Evolutionary conservation across 1,140 invertebrate genomes (phyloP), one percentile per base, ranked within the genome.

Genomic region (Drosophila nasuta): DNA sequence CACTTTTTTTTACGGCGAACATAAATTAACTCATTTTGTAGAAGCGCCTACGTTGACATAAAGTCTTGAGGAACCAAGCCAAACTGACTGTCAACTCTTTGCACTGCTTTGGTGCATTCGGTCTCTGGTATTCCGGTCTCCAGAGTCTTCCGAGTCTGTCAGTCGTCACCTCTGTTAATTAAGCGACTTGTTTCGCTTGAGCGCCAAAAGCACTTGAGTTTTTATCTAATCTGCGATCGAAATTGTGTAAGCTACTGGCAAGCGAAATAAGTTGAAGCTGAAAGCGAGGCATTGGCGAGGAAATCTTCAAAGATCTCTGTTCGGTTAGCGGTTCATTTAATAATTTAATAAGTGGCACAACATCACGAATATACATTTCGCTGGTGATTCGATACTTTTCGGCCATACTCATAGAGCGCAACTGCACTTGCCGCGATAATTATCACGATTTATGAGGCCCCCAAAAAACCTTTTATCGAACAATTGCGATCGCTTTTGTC

Each of bases 271-370:
- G 45, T 38, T 11, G n/a, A 43, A 46, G 20, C 20, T 25, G 59
- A 54, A 65, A 64, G 51, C 10, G 38, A 25, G 13, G 13, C 6
- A 57, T 7, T 38, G 41, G 43, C 43, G 7, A 11, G 20, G 35
- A 62, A 35, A 70, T 70, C 67, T 54, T 4, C 15, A 45, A 38
- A 63, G 75, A 70, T 70, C 43, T 57, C 43, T 57, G 13, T 64
- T 69, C 75, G 67, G 59, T 64, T 87, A 86, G 75, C 79, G 75
- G 78, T 69, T 65, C 63, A 86, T 75, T 88, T 88, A 88, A 87
- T 87, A 87, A 88, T 88, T 88, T 88, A 89, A 88, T 88, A 88
- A 89, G 80, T 81, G 51, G 43, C 81, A 68, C 83, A 82, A 58
- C 73, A 59, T 72, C 85, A 81, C 69, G 74, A 89, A 83, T 54